Evolutionary conservation across 1,140 invertebrate genomes (phyloP), one percentile per base, ranked within the genome.

Genomic region (Phthorimaea operculella): DNA sequence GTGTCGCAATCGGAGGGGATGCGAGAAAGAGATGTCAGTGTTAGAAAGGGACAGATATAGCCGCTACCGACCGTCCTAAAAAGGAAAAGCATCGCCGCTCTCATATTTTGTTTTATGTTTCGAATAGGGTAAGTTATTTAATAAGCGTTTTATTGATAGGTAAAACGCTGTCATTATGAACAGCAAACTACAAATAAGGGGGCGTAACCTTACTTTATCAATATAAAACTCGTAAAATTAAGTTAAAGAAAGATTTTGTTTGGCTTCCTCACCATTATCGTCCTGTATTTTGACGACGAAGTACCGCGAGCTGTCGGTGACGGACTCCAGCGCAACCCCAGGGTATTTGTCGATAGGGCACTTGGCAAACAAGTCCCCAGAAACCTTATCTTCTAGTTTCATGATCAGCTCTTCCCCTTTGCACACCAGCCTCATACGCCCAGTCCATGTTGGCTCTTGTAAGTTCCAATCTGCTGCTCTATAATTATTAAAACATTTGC

Each of bases 381-480:
- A 90, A 47, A 88, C 90, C 88, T 98, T 99, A 80, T 99, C 98
- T 87, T 99, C 98, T 14, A 99, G 83, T 86, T 98, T 98, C 60
- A 99, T 91, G 54, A 92, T 87, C 70, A 94, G 90, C 57, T 93
- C 89, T 68, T 94, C 93, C 36, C 93, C 96, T 87, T 96, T 94
- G 10, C 94, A 89, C 49, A 98, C 93, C 51, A 99, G 86, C 62
- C 96, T 87, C 90, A 99, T 92, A 60, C 97, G 89, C 14, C 97
- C 97, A 36, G 94, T 97, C 97, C 97, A 99, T 71, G 97, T 93
- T n/a, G 98, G 97, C 60, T 93, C 92, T 76, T 96, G 92, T 33
- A 99, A 87, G 86, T 97, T 98, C 98, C 98, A 99, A 86, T 99
- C 97, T 56, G 96, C 95, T 64, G 98, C 98, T 87, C 97, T 98